phyloP scores from a whole-genome alignment of 2,113 vertebrate species.

The Cynocephalus volans region DNA sequence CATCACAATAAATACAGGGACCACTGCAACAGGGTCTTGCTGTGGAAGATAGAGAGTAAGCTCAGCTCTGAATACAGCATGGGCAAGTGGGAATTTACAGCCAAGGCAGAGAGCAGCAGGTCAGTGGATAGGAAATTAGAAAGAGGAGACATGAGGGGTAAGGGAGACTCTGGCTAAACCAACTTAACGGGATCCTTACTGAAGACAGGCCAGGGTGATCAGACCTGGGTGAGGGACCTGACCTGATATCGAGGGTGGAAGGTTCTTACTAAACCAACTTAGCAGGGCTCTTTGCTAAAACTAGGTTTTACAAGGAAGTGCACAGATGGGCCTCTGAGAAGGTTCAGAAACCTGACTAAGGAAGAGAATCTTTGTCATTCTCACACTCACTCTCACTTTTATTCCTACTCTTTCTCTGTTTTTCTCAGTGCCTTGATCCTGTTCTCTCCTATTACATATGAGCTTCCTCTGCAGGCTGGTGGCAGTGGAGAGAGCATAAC shows the following conservation, averaged over 20 bases:
- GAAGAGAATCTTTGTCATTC: neutral
- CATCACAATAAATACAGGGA: neutral
- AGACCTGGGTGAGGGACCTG: neutral
- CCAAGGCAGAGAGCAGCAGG: neutral
- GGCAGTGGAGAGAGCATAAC: neutral
- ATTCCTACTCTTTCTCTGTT: neutral
- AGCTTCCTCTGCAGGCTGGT: neutral
- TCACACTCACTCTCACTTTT: neutral
- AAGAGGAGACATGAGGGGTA: neutral
- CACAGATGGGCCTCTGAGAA: neutral
- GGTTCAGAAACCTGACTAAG: neutral
- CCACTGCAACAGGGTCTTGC: neutral
- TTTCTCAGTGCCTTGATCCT: neutral
- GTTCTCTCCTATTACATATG: neutral
- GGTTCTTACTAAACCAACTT: neutral
- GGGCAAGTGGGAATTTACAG: neutral
- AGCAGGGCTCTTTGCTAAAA: neutral
- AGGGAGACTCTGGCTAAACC: neutral
- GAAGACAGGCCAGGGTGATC: neutral
- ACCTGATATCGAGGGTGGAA: neutral
- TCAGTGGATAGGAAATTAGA: neutral
- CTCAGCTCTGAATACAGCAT: neutral
- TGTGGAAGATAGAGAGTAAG: neutral
- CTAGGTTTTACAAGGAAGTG: neutral
- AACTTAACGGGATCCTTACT: constrained; percentile 19